Percentiles rank a stretch among this genome's conserved stretches.
Evolutionary conservation across 2,113 vertebrate genomes (phyloP).

Genomic region (Nanorana parkeri): DNA sequence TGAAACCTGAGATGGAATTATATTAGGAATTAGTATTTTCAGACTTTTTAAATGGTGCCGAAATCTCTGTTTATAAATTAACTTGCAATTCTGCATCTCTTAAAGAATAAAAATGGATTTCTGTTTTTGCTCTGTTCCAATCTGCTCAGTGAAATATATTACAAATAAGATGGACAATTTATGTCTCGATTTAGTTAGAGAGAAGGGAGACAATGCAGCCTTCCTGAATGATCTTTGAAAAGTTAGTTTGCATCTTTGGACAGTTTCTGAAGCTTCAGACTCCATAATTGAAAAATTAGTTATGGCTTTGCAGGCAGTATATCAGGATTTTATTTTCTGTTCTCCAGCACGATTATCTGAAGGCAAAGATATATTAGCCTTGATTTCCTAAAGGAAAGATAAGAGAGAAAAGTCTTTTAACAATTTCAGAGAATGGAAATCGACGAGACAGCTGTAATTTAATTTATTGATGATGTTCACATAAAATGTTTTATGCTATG

Average conservation of each 20-base stretch:
- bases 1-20: no score
- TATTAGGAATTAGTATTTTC: no score
- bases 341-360: constrained; percentile 1
- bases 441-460: constrained; percentile 17
- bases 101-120: no score
- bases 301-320: constrained; percentile 15
- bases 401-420: constrained; percentile 7
- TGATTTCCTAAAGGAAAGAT: constrained; percentile 23
- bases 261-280: background rate
- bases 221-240: background rate
- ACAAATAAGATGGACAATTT: background rate
- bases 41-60: no score
- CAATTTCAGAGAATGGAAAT: background rate
- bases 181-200: background rate
- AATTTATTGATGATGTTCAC: constrained; percentile 21
- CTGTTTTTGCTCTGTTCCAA: no score
- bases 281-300: constrained; percentile 43
- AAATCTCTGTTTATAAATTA: no score
- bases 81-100: no score
- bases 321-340: constrained; percentile 22
- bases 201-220: background rate
- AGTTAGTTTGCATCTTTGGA: background rate
- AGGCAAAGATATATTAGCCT: constrained; percentile 12
- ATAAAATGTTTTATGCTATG: constrained; percentile 9
- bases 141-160: no score